These are phyloP conservation scores for Scortum barcoo DNA, from an alignment of 2,113 vertebrate genomes.

Conservation along the genomic window DNA sequence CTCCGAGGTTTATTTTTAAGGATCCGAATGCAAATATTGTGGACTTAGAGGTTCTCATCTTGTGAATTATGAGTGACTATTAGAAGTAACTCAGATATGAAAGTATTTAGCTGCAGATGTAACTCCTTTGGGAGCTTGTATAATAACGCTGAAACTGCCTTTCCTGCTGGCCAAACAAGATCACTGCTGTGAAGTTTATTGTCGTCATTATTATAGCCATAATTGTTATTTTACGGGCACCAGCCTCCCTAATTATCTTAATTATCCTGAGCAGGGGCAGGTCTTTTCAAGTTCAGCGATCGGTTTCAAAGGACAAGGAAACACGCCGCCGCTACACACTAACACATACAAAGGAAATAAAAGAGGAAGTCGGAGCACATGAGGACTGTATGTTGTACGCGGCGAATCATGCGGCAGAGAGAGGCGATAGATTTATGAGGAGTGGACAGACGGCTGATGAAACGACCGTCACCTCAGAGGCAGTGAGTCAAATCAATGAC, in stretches of 20 bases:
- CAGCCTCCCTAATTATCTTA: conserved; percentile 33
- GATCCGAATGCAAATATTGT: conserved; percentile 6
- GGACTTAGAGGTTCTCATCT: not conserved
- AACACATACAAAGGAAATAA: not conserved
- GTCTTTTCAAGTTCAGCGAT: conserved; percentile 36
- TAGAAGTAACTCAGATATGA: not conserved
- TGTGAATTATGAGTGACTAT: conserved; percentile 1
- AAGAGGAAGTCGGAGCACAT: not conserved
- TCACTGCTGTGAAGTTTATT: conserved; percentile 17
- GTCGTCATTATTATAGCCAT: conserved; percentile 26
- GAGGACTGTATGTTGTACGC: not conserved
- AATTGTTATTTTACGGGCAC: conserved; percentile 29
- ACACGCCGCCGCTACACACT: not conserved
- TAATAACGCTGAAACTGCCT: not conserved
- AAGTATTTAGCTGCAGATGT: not conserved
- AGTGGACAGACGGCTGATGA: conserved; percentile 36
- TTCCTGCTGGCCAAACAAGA: conserved; percentile 21
- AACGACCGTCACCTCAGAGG: conserved; percentile 32
- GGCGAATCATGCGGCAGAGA: not conserved
- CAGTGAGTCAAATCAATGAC: conserved; percentile 36
- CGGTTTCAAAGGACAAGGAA: conserved; percentile 15
- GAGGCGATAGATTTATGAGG: conserved; percentile 28
- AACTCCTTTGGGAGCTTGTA: not conserved
- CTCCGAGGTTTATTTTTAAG: not conserved
- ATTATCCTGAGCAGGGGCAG: conserved; percentile 29